These are phyloP conservation scores for Aurelia coerulea DNA, from an alignment of 30 jellyfish, hydroid and myxozoan species.

Conservation along the genomic window DNA sequence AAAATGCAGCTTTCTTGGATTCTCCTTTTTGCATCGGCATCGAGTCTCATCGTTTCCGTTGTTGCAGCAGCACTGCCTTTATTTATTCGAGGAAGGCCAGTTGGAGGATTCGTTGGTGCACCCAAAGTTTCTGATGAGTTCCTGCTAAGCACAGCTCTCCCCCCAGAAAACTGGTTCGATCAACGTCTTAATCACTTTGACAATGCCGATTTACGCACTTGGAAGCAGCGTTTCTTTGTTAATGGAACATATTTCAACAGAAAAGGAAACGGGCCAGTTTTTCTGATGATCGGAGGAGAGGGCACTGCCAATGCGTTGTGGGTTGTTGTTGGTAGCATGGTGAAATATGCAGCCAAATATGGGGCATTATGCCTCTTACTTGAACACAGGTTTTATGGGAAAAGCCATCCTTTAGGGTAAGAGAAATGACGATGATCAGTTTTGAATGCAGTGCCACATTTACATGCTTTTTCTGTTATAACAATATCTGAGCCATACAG, in stretches of 20 bases:
- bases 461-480: no score
- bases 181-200: conserved; percentile 90
- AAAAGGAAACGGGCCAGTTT: conserved; percentile 84
- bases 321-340: conserved; percentile 90
- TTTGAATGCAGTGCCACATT: no score
- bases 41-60: no score
- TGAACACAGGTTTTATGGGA: conserved; percentile 96
- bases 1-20: no score
- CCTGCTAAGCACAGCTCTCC: conserved; percentile 28
- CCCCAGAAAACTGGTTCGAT: conserved; percentile 81
- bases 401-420: conserved; percentile 94
- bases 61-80: conserved; percentile 38
- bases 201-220: conserved; percentile 79
- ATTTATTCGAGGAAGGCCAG: conserved; percentile 91
- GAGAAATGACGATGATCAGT: neutral
- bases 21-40: no score
- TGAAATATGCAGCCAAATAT: conserved; percentile 80
- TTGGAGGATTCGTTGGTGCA: conserved; percentile 89
- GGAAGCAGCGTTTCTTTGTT: conserved; percentile 87
- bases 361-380: conserved; percentile 86
- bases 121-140: conserved; percentile 58
- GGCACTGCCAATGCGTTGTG: conserved; percentile 88
- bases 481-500: no score
- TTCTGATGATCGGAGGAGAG: conserved; percentile 98
- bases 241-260: conserved; percentile 63